A percentile compares a stretch with the other conserved stretches of the same genome.
These are phyloP conservation scores for Mesorhabditis sp. DNA, from an alignment of 2,888 invertebrate genomes.

Conservation along the genomic window DNA sequence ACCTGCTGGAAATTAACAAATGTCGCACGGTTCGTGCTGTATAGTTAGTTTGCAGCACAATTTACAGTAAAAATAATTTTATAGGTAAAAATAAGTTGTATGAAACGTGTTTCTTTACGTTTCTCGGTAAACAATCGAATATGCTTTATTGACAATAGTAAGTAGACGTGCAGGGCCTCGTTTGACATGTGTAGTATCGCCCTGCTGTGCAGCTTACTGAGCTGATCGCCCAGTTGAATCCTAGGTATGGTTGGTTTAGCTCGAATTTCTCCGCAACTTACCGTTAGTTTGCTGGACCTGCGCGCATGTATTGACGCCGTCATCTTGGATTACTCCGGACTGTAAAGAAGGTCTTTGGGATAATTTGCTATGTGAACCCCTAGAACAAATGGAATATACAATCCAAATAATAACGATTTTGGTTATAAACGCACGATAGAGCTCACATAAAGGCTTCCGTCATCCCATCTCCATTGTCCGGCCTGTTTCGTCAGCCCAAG, in stretches of 20 bases:
- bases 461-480: not conserved
- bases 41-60: too few relatives aligned
- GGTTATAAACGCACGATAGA: not conserved
- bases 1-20: too few relatives aligned
- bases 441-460: not conserved
- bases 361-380: not conserved
- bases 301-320: too few relatives aligned
- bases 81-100: too few relatives aligned
- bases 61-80: too few relatives aligned
- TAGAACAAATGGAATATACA: not conserved
- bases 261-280: not conserved
- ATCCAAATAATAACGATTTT: not conserved
- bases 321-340: too few relatives aligned
- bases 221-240: not conserved
- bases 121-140: too few relatives aligned
- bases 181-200: not conserved
- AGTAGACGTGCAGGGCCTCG: constrained; percentile 2
- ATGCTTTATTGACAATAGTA: not conserved
- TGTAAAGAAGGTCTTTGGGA: not conserved
- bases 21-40: too few relatives aligned
- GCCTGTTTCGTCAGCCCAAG: not conserved
- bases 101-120: too few relatives aligned
- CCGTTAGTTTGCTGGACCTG: too few relatives aligned
- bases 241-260: not conserved
- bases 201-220: not conserved